Base-by-base conservation (phyloP, 2,888 invertebrate genomes). In the Dusona sp. region DNA sequence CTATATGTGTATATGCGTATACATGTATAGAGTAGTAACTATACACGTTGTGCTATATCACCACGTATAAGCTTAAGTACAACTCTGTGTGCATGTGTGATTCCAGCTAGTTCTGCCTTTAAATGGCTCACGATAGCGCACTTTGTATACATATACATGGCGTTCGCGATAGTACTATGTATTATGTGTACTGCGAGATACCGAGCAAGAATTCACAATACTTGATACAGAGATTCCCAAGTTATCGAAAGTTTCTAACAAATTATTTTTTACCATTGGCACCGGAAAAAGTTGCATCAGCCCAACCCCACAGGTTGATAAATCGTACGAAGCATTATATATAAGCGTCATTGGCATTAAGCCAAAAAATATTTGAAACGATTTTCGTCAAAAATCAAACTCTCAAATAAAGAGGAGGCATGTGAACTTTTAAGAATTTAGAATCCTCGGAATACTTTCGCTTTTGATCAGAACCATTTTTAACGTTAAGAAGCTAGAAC, bases 81-180 rank as follows among this genome's bases (percentile, higher is more conserved):
- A 33, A 7, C 19, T 42, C 45, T 33, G 22, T 19, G 38, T 64
- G 45, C 45, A 61, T 16, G 45, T 64, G 72, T 45, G 64, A 29
- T 22, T 9, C 29, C 42, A n/a, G 75, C 19, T 19, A 61, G 38
- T 38, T 42, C 45, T 74, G 38, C 42, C 57, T 57, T 38, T 11
- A 25, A 57, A 57, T 74, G 25, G 57, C 33, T 74, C 74, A 57
- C 57, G 74, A 74, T 57, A 57, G 57, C 57, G 42, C 36, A 51
- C 72, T 19, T 29, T 4, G 11, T 48, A 22, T 22, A 36, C 29
- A 61, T 25, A 22, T 51, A 51, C 8, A 36, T 36, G 36, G 8
- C 33, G 7, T 72, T 72, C 33, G 72, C 72, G 72, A 73, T 54
- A 73, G 72, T 51, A 73, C 22, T 54, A 54, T 36, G 72, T 25